phyloP scores from a whole-genome alignment of 2,113 vertebrate genomes.

The Anolis carolinensis region DNA sequence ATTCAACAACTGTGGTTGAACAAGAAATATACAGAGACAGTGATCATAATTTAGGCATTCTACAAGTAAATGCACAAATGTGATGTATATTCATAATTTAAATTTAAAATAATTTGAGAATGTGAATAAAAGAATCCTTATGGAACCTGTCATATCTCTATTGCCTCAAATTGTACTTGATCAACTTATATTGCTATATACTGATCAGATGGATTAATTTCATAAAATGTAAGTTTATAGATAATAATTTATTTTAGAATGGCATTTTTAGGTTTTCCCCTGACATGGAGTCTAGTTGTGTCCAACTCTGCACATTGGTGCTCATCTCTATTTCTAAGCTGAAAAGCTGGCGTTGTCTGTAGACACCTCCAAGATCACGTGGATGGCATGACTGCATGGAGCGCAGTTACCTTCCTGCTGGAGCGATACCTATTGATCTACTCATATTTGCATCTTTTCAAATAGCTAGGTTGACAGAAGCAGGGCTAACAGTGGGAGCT shows the following conservation, averaged over 20 bases:
- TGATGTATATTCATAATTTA: neutral
- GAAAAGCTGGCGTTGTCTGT: no score
- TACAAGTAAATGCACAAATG: neutral
- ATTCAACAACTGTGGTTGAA: slow-evolving; percentile 62
- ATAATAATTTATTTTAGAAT: neutral
- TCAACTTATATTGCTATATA: neutral
- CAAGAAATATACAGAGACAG: slow-evolving; percentile 37
- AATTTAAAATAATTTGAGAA: neutral
- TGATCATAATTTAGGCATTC: slow-evolving; percentile 34
- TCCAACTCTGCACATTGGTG: no score
- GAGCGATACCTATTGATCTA: no score
- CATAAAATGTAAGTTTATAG: neutral
- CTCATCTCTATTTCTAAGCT: no score
- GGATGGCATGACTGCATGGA: no score
- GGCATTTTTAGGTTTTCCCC: no score
- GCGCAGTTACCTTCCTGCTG: no score
- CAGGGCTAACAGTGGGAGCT: no score
- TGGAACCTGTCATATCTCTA: neutral
- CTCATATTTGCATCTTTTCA: no score
- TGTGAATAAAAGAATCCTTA: neutral
- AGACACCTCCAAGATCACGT: no score
- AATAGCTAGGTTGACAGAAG: no score
- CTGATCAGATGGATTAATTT: neutral
- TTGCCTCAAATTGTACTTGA: neutral
- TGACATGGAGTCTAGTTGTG: no score